Evolutionary conservation across 2,888 invertebrate species (phyloP).

Genomic region (Eremobia ochroleuca): DNA sequence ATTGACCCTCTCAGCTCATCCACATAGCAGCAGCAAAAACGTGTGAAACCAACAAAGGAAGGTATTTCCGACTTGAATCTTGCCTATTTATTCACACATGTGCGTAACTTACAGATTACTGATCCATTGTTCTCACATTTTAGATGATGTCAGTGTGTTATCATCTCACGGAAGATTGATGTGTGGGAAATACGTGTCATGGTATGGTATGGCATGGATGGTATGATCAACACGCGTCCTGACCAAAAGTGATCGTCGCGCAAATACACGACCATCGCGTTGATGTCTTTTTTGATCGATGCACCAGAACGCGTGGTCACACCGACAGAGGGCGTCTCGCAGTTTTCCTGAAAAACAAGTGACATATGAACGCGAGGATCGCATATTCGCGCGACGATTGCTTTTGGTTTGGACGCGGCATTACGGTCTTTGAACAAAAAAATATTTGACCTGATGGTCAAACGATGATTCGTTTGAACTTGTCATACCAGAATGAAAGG

Average conservation of each 20-base stretch:
- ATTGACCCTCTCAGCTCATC: neutral
- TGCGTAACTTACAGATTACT: constrained; percentile 21
- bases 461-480: too few species aligned
- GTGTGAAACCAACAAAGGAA: neutral
- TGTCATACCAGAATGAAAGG: constrained; percentile 1
- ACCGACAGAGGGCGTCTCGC: neutral
- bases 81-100: constrained; percentile 18
- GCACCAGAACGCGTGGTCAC: neutral
- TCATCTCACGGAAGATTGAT: constrained; percentile 37
- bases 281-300: neutral
- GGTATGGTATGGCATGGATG: neutral
- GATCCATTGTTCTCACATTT: constrained; percentile 40
- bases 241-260: neutral
- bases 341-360: neutral
- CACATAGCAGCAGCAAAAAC: neutral
- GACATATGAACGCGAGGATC: neutral
- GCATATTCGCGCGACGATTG: neutral
- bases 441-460: constrained; percentile 6
- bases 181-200: constrained; percentile 21
- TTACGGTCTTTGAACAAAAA: constrained; percentile 5
- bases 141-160: constrained; percentile 21
- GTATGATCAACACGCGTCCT: neutral
- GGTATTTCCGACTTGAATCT: constrained; percentile 11
- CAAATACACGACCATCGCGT: neutral
- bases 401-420: neutral